Percentiles rank a stretch among this genome's conserved stretches.
Evolutionary conservation across 2,113 vertebrate genomes (phyloP).

Genomic region (Lota lota): DNA sequence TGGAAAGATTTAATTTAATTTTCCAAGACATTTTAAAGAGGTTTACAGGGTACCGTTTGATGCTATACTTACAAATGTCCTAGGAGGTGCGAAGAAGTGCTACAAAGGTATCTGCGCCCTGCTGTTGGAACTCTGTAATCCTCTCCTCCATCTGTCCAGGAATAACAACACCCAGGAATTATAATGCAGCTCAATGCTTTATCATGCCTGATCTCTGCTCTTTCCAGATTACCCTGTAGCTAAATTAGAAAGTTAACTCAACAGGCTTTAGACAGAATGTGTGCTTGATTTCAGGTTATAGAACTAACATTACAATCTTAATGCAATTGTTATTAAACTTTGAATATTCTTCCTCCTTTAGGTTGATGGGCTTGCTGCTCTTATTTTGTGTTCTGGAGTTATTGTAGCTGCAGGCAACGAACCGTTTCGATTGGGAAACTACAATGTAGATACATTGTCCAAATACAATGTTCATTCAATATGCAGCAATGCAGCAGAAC

Average conservation of each 20-base stretch:
- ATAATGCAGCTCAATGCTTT: constrained; percentile 2
- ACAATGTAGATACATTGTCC: constrained; percentile 61
- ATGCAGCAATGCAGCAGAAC: constrained; percentile 63
- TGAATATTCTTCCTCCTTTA: constrained; percentile 50
- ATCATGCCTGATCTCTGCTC: neutral
- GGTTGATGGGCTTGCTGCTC: constrained; percentile 82
- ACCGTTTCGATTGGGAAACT: constrained; percentile 84
- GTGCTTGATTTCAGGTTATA: no score
- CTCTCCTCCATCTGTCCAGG: neutral
- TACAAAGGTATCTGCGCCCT: constrained; percentile 17
- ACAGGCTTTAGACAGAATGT: neutral
- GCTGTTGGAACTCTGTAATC: constrained; percentile 35
- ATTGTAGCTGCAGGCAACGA: constrained; percentile 89
- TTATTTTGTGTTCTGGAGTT: constrained; percentile 83
- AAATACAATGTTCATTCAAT: constrained; percentile 61
- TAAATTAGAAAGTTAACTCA: neutral
- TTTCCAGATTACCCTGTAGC: neutral
- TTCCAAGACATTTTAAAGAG: no score
- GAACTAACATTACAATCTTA: no score
- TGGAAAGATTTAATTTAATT: no score
- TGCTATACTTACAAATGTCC: neutral
- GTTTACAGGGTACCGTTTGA: no score
- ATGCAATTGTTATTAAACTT: no score
- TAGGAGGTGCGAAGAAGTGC: constrained; percentile 16
- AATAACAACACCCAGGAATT: neutral